Base-by-base conservation (phyloP, 92 coral and sea anemone species). In the Scolanthus callimorphus region DNA sequence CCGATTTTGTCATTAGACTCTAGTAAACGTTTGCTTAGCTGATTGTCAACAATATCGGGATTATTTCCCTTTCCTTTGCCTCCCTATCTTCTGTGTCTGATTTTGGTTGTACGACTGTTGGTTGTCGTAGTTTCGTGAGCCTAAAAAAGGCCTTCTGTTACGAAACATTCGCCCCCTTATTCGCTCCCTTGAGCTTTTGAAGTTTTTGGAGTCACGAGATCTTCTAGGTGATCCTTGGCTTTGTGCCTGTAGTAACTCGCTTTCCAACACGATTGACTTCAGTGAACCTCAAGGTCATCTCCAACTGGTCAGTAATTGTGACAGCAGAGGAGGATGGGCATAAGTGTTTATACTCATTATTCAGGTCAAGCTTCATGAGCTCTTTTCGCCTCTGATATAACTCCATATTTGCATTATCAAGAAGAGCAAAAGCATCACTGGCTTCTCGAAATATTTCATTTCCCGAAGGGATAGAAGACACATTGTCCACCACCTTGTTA, bases 311-410 rank as follows among this genome's bases (percentile, higher is more conserved):
- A n/a, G 71, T 65, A 17, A 69, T 65, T 53, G 75, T 31, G 37
- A 65, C 1, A 34, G 41, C 15, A 31, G 27, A 59, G 26, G 67
- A 53, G 22, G 61, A 49, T 25, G 78, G 55, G 68, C 69, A 69
- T 17, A 67, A 49, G 25, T 62, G 71, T 23, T 51, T 67, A 46
- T 46, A 46, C 4, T 76, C 70, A 13, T 34, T 31, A 43, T 81
- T 55, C 22, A 75, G 49, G 67, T 75, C 79, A 21, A 78, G 83
- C 55, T 75, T 81, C n/a, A 75, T 75, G 59, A 81, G 46, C 29
- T 76, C 69, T 62, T 45, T 62, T 4, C 70, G 69, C 46, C 78
- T 22, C 27, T 54, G 44, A 17, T 81, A 67, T 20, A 75, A 67
- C 53, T 81, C 82, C 3, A 50, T 31, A 17, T 81, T 81, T 6